These are phyloP conservation scores for Epizoanthus rinbou DNA, from an alignment of 92 coral and sea anemone species.

Conservation along the genomic window DNA sequence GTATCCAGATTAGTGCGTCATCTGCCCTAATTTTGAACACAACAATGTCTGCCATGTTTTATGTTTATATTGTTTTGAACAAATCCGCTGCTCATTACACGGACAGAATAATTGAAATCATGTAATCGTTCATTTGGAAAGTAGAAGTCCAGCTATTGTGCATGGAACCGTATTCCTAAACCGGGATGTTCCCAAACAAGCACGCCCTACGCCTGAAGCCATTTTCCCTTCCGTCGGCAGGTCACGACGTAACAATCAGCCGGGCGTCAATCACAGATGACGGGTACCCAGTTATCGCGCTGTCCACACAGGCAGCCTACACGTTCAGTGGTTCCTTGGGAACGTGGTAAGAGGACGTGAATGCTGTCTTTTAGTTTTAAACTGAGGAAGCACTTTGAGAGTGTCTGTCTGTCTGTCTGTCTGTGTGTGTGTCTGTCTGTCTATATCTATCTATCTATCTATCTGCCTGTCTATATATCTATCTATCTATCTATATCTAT, in stretches of 20 bases:
- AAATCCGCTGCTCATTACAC: background rate
- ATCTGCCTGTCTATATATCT: too few relatives aligned
- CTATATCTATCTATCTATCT: too few relatives aligned
- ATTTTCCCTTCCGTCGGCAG: constrained; percentile 39
- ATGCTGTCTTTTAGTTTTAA: constrained; percentile 2
- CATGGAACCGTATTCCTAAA: too few relatives aligned
- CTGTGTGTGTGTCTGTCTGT: too few relatives aligned
- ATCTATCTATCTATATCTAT: too few relatives aligned
- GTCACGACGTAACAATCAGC: constrained; percentile 86
- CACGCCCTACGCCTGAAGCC: background rate
- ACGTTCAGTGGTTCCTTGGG: constrained; percentile 86
- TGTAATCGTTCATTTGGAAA: background rate
- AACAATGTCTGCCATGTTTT: background rate
- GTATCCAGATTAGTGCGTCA: background rate
- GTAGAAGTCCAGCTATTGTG: too few relatives aligned
- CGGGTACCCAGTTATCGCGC: constrained; percentile 91
- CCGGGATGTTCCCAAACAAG: too few relatives aligned
- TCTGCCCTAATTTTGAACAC: background rate
- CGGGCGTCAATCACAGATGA: constrained; percentile 93
- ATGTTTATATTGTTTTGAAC: background rate
- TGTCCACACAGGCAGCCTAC: constrained; percentile 91
- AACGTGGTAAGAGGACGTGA: constrained; percentile 73
- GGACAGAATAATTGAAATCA: background rate
- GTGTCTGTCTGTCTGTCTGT: too few relatives aligned
- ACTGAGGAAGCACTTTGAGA: background rate